These are phyloP conservation scores for Helicolenus hilgendorfi DNA, from an alignment of 2,797 vertebrate genomes.

Conservation along the genomic window DNA sequence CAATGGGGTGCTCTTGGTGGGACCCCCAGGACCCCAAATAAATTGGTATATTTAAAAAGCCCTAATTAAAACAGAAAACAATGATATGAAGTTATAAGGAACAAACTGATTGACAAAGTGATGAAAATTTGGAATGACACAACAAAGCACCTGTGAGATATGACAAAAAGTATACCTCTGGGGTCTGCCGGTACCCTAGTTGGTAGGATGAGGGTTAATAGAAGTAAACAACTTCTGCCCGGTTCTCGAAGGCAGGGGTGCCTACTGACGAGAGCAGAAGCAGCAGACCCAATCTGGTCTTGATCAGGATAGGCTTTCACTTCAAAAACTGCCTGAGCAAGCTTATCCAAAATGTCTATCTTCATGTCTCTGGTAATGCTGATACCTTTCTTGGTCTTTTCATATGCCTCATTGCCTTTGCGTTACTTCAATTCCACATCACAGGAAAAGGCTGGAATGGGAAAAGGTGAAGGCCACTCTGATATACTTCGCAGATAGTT, in stretches of 20 bases:
- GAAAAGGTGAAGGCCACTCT: constrained; percentile 11
- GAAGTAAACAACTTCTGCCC: background rate
- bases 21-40: no score
- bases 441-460: background rate
- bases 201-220: no score
- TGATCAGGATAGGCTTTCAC: background rate
- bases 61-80: no score
- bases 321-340: background rate
- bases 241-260: constrained; percentile 7
- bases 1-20: no score
- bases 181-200: no score
- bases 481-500: background rate
- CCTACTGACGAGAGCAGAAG: background rate
- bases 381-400: background rate
- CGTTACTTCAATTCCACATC: background rate
- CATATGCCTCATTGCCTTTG: background rate
- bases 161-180: no score
- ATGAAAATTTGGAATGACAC: no score
- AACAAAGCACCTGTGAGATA: no score
- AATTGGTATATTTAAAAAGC: no score
- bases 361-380: background rate
- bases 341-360: background rate
- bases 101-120: no score
- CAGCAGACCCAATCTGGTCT: background rate
- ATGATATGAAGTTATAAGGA: no score